Evolutionary conservation across 2,113 vertebrate species (phyloP).

Genomic region (Polypterus bichir): DNA sequence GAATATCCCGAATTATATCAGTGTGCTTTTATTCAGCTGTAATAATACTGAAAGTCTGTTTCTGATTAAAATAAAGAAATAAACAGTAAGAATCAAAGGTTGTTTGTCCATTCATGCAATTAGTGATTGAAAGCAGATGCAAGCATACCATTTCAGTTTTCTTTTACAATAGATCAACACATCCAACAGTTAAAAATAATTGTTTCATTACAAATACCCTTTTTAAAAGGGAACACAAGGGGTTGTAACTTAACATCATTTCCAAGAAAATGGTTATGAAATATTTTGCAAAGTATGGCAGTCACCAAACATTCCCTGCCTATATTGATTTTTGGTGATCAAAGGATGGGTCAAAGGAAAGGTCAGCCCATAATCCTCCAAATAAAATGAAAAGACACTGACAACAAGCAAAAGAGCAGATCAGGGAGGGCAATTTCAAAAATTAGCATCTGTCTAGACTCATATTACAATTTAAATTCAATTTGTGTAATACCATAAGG

Average conservation of each 20-base stretch:
- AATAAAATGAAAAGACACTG: constrained; percentile 11
- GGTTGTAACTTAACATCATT: neutral
- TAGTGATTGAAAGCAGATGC: constrained; percentile 10
- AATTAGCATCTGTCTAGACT: constrained; percentile 9
- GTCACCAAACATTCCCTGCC: constrained; percentile 17
- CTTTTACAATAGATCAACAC: neutral
- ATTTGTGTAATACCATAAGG: constrained; percentile 14
- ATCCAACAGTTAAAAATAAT: constrained; percentile 11
- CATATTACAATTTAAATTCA: constrained; percentile 11
- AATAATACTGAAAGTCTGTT: too few relatives aligned
- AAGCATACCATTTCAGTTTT: constrained; percentile 2
- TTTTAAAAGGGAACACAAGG: neutral
- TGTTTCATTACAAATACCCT: neutral
- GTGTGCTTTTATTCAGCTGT: too few relatives aligned
- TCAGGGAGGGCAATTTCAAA: constrained; percentile 12
- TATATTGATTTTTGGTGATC: constrained; percentile 20
- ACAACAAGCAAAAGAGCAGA: neutral
- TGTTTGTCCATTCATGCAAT: constrained; percentile 15
- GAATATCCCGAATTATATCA: too few relatives aligned
- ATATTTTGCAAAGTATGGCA: neutral
- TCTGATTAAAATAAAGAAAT: too few relatives aligned
- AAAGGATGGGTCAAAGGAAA: constrained; percentile 18
- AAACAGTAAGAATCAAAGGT: neutral
- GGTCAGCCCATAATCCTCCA: neutral
- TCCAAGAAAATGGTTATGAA: neutral